Evolutionary conservation across 2,888 invertebrate genomes (phyloP).

Genomic region (Papilio protenor): DNA sequence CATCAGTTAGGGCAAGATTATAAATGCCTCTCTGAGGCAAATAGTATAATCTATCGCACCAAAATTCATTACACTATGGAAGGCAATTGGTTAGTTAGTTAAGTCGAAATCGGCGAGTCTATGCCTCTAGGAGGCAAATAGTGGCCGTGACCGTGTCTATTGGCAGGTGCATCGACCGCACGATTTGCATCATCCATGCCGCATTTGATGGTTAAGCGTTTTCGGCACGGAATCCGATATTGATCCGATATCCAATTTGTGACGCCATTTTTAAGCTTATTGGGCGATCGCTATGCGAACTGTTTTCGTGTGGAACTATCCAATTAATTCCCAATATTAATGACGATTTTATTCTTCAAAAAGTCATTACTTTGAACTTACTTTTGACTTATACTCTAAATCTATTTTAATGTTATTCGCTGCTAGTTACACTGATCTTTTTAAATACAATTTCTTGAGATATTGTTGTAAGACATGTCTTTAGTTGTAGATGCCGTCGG

Average conservation of each 20-base stretch:
- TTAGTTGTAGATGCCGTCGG: background rate
- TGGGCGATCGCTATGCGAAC: conserved; percentile 20
- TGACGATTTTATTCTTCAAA: background rate
- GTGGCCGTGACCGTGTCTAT: conserved; percentile 57
- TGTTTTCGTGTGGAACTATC: conserved; percentile 22
- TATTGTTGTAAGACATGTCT: background rate
- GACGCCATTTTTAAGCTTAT: conserved; percentile 56
- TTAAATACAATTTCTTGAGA: no score
- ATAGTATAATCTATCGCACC: background rate
- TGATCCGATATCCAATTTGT: conserved; percentile 70
- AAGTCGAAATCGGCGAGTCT: background rate
- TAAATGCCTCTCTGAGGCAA: background rate
- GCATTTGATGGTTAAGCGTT: conserved; percentile 69
- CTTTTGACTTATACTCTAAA: background rate
- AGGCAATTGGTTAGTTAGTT: background rate
- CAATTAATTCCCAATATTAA: conserved; percentile 17
- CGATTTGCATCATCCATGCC: conserved; percentile 71
- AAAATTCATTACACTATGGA: background rate
- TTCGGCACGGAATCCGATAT: conserved; percentile 71
- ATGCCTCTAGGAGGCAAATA: conserved; percentile 15
- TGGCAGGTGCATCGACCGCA: conserved; percentile 69
- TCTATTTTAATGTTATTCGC: background rate
- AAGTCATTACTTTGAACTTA: background rate
- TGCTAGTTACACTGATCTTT: background rate
- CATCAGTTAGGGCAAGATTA: background rate